Conservation (phyloP, 2,797 vertebrate species). For the Manis crassicaudata region DNA sequence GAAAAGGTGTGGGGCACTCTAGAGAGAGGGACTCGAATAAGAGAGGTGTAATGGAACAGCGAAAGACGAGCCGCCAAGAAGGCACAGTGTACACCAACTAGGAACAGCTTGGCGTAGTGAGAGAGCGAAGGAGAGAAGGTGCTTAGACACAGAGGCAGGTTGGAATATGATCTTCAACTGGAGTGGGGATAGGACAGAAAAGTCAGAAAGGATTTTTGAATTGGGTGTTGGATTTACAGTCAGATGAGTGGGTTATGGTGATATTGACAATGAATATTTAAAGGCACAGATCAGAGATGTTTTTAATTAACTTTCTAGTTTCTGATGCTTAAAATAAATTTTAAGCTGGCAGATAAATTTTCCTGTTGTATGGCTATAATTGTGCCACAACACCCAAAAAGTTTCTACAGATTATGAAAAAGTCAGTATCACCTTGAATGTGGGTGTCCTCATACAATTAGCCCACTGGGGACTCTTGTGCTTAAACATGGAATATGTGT, state of each 20-base stretch:
- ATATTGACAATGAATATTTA: not conserved
- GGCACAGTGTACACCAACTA: not conserved
- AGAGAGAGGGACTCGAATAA: fast-evolving
- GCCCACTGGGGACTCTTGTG: fast-evolving
- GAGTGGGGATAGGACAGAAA: not conserved
- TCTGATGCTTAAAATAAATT: constrained; percentile 27
- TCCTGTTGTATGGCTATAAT: not conserved
- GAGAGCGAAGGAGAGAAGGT: not conserved
- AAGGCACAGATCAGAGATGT: constrained; percentile 8
- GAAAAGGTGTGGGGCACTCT: not conserved
- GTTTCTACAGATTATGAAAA: not conserved
- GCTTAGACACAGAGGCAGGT: not conserved
- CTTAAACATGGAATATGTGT: not conserved
- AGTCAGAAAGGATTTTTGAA: not conserved
- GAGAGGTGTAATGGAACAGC: not conserved
- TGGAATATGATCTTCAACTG: fast-evolving
- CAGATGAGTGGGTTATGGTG: not conserved
- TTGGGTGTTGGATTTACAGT: not conserved
- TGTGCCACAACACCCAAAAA: fast-evolving
- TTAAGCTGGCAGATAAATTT: not conserved
- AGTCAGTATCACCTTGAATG: not conserved
- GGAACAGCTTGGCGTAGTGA: not conserved
- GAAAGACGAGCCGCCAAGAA: not conserved
- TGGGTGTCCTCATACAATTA: not conserved
- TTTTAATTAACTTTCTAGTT: constrained; percentile 39